phyloP scores from a whole-genome alignment of 1,140 invertebrate species.

The Drosophila gunungcola region DNA sequence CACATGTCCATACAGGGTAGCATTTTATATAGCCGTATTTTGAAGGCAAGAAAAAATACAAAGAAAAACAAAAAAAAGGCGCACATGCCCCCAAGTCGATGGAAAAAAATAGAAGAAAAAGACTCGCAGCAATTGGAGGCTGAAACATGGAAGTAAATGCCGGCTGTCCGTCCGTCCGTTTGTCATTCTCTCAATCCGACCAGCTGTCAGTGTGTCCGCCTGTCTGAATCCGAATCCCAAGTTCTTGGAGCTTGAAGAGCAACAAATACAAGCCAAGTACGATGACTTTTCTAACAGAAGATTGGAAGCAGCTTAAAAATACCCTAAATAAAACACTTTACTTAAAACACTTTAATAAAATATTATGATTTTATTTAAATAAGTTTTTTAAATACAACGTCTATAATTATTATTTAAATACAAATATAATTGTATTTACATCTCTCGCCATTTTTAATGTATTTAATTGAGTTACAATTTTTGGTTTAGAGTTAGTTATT shows the following conservation, averaged over 20 bases:
- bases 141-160: slow-evolving; percentile 65
- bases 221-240: slow-evolving; percentile 55
- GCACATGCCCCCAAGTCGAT: slow-evolving; percentile 67
- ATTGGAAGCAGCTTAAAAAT: neutral
- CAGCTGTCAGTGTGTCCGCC: slow-evolving; percentile 34
- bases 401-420: too few species aligned
- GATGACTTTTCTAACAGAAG: neutral
- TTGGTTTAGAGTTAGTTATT: too few species aligned
- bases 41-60: slow-evolving; percentile 30
- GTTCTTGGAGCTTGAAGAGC: slow-evolving; percentile 69
- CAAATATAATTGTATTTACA: too few species aligned
- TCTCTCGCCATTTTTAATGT: too few species aligned
- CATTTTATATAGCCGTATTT: slow-evolving; percentile 56
- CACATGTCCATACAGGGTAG: slow-evolving; percentile 67
- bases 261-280: slow-evolving; percentile 59
- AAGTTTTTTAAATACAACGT: too few species aligned
- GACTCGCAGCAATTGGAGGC: slow-evolving; percentile 49
- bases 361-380: too few species aligned
- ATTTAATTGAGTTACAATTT: too few species aligned
- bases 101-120: slow-evolving; percentile 2
- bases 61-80: slow-evolving; percentile 49
- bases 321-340: slow-evolving; percentile 3
- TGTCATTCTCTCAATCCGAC: slow-evolving; percentile 19
- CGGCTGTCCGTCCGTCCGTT: slow-evolving; percentile 35
- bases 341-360: too few species aligned